Evolutionary conservation across 2,888 invertebrate genomes (phyloP).

Genomic region (Cybosia mesomella): DNA sequence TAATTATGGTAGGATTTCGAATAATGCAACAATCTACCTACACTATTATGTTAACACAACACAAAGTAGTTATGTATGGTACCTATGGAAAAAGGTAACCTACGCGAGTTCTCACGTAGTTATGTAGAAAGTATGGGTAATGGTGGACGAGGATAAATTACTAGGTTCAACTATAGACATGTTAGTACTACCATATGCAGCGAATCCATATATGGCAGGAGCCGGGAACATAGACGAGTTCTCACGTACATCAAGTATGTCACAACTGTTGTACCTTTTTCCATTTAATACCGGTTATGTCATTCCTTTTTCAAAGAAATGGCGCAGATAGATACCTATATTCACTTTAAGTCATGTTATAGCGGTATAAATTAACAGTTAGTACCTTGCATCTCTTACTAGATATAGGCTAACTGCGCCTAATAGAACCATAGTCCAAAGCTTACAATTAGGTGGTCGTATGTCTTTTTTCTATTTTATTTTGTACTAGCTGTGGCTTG

Average conservation of each 20-base stretch:
- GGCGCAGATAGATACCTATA: background rate
- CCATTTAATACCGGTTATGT: conserved; percentile 52
- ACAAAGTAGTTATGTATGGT: background rate
- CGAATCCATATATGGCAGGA: conserved; percentile 66
- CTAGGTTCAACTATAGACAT: conserved; percentile 48
- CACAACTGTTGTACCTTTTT: conserved; percentile 53
- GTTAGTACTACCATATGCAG: conserved; percentile 66
- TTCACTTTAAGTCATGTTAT: background rate
- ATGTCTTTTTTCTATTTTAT: background rate
- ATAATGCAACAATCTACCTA: background rate
- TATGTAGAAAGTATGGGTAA: conserved; percentile 72
- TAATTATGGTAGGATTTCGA: no score
- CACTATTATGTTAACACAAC: background rate
- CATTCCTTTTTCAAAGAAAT: conserved; percentile 42
- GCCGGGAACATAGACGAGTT: conserved; percentile 64
- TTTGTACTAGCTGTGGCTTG: background rate
- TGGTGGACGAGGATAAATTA: conserved; percentile 66
- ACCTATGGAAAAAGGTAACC: conserved; percentile 13
- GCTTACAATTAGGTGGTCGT: no score
- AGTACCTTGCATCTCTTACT: background rate
- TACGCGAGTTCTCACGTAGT: conserved; percentile 43
- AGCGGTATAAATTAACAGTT: conserved; percentile 8
- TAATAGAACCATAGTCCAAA: background rate
- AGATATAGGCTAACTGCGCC: background rate
- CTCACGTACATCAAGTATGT: conserved; percentile 69